Conservation (phyloP, 2,888 invertebrate genomes). For the Graphium colonna region DNA sequence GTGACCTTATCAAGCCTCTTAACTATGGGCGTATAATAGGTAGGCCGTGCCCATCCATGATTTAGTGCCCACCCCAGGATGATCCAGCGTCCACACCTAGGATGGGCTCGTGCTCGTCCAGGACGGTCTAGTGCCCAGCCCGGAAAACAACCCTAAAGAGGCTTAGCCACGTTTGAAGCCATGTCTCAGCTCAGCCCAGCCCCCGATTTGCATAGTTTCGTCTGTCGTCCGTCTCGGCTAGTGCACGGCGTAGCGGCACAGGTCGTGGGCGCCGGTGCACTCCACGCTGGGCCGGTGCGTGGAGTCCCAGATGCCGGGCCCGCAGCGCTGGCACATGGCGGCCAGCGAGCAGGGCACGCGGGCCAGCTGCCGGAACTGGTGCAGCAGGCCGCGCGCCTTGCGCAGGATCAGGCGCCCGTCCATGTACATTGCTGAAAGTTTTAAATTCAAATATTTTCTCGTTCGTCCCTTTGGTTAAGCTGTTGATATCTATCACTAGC, state of each 20-base stretch:
- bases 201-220: too few species aligned
- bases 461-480: too few species aligned
- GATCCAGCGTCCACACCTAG: too few species aligned
- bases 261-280: conserved; percentile 87
- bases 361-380: conserved; percentile 93
- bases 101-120: neutral
- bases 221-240: conserved; percentile 31
- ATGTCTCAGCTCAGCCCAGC: too few species aligned
- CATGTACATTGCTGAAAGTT: conserved; percentile 93
- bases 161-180: too few species aligned
- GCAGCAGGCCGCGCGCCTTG: conserved; percentile 94
- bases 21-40: too few species aligned
- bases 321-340: conserved; percentile 92
- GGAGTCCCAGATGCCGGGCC: conserved; percentile 97
- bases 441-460: neutral
- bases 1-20: too few species aligned
- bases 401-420: conserved; percentile 93
- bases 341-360: conserved; percentile 94
- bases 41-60: too few species aligned
- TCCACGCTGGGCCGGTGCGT: conserved; percentile 93
- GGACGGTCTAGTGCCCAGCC: neutral
- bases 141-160: too few species aligned
- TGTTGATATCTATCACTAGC: too few species aligned
- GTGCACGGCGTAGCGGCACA: conserved; percentile 66
- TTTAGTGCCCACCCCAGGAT: too few species aligned